Conservation (phyloP, 2,113 vertebrate species). For the Tapirus terrestris region DNA sequence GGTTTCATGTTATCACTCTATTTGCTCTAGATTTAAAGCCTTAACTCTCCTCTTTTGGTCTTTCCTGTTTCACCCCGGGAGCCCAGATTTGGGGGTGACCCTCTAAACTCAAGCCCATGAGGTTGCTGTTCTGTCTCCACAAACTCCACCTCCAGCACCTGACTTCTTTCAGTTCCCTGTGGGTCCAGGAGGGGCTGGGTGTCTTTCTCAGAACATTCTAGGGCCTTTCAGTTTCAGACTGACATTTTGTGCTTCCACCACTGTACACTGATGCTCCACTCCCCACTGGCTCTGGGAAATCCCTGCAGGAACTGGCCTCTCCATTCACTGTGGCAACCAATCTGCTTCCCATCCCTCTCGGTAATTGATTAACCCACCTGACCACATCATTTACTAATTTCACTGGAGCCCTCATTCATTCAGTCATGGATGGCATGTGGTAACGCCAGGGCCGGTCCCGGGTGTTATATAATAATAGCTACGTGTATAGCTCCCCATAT, state of each 20-base stretch:
- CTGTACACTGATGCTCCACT: neutral
- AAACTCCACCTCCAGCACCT: neutral
- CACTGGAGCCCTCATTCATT: neutral
- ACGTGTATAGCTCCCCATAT: neutral
- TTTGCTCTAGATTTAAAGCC: neutral
- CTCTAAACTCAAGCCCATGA: neutral
- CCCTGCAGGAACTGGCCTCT: neutral
- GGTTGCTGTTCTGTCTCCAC: neutral
- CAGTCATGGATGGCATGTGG: neutral
- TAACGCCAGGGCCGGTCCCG: neutral
- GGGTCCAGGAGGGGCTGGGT: neutral
- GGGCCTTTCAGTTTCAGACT: neutral
- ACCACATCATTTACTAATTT: neutral
- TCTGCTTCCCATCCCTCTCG: neutral
- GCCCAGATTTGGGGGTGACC: neutral
- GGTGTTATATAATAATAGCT: neutral
- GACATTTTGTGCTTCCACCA: neutral
- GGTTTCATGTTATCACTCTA: neutral
- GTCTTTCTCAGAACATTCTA: neutral
- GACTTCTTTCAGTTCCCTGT: neutral
- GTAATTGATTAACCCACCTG: neutral
- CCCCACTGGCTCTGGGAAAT: neutral
- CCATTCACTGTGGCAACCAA: neutral
- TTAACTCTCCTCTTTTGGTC: neutral
- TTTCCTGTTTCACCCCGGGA: neutral